Evolutionary conservation across 2,797 vertebrate species (phyloP).

Genomic region (Oreonectes daqikongensis): DNA sequence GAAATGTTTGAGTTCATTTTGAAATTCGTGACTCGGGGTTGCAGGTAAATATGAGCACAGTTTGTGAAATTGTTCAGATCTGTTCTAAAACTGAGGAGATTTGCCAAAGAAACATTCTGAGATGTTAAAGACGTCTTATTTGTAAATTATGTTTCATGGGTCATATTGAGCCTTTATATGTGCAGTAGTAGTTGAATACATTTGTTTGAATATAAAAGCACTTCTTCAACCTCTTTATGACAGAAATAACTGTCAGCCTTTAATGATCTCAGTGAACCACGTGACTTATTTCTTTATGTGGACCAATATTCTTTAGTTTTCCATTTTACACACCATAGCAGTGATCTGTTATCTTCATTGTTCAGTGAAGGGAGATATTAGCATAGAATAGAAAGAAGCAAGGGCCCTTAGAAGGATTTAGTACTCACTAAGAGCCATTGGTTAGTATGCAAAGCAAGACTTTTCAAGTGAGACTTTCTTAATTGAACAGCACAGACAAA

Average conservation of each 20-base stretch:
- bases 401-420: conserved; percentile 25
- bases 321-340: neutral
- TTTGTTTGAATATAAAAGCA: neutral
- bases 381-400: neutral
- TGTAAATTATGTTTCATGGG: too few relatives aligned
- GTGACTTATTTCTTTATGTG: conserved; percentile 18
- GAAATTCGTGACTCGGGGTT: conserved; percentile 3
- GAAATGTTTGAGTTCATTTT: conserved; percentile 13
- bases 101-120: too few relatives aligned
- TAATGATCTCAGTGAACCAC: conserved; percentile 37
- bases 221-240: conserved; percentile 31
- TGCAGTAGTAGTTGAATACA: neutral
- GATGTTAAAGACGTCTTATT: too few relatives aligned
- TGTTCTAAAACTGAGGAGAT: neutral
- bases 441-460: conserved; percentile 14
- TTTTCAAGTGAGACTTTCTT: conserved; percentile 22
- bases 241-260: conserved; percentile 31
- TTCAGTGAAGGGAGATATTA: conserved; percentile 41
- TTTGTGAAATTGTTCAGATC: neutral
- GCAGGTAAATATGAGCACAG: neutral
- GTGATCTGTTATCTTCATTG: conserved; percentile 30
- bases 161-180: too few relatives aligned
- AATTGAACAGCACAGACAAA: conserved; percentile 5
- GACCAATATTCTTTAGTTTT: conserved; percentile 32
- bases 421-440: neutral